phyloP scores from a whole-genome alignment of 2,113 vertebrate species.

The Seriola aureovittata region DNA sequence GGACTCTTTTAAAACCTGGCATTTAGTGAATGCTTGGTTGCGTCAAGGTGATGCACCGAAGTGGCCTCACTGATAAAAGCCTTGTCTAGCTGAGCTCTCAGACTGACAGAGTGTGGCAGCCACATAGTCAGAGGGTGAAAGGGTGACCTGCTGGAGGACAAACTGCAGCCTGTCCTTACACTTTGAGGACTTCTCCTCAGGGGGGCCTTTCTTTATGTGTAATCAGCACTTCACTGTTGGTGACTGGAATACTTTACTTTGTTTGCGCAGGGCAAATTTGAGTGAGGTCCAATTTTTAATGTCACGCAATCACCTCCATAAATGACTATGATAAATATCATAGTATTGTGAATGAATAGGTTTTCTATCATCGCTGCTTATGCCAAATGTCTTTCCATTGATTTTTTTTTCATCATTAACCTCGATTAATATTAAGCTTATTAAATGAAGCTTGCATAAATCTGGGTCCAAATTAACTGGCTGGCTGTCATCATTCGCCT shows the following conservation, averaged over 20 bases:
- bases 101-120: background rate
- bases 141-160: constrained; percentile 26
- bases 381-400: background rate
- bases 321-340: background rate
- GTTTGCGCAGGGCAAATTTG: background rate
- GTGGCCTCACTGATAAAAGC: background rate
- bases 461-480: background rate
- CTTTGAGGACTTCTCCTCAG: constrained; percentile 17
- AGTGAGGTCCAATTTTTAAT: background rate
- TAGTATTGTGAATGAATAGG: background rate
- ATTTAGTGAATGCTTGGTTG: background rate
- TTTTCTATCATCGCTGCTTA: background rate
- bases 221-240: constrained; percentile 11
- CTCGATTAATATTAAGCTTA: background rate
- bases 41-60: background rate
- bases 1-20: background rate
- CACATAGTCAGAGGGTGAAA: background rate
- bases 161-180: constrained; percentile 1
- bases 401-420: background rate
- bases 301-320: background rate
- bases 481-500: background rate
- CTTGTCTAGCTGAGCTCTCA: constrained; percentile 9
- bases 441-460: background rate
- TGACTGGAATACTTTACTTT: background rate
- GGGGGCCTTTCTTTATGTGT: constrained; percentile 4